Conservation (phyloP, 35 echinoderm and acorn worm species). For the Antedon bifida region DNA sequence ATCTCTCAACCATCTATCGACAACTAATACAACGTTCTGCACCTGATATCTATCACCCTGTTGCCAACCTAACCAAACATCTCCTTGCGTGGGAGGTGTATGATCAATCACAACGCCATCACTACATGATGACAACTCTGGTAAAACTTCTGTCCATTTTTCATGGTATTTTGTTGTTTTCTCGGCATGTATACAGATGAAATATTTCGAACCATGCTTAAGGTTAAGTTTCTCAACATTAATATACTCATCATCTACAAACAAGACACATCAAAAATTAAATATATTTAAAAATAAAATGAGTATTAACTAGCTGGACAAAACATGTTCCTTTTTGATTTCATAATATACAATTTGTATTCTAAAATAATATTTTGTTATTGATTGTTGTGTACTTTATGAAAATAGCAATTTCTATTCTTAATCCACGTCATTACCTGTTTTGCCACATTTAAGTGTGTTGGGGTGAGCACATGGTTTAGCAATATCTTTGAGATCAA, state of each 20-base stretch:
- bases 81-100: slow-evolving; percentile 15
- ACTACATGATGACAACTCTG: slow-evolving; percentile 12
- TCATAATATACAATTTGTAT: neutral
- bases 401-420: neutral
- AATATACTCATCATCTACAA: slow-evolving; percentile 18
- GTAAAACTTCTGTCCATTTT: slow-evolving; percentile 2
- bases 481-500: neutral
- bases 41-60: slow-evolving; percentile 8
- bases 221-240: no score
- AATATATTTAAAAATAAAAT: no score
- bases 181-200: no score
- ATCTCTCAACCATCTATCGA: no score
- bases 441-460: slow-evolving; percentile 4
- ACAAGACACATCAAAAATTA: no score
- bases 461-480: slow-evolving; percentile 18
- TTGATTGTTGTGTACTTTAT: no score
- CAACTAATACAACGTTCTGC: neutral
- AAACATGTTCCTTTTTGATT: neutral
- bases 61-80: slow-evolving; percentile 27
- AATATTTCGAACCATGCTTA: no score
- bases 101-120: slow-evolving; percentile 34
- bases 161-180: slow-evolving; percentile 2
- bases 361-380: neutral
- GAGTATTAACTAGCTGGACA: neutral
- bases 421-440: slow-evolving; percentile 17